Percentiles rank a stretch among this genome's conserved stretches.
Evolutionary conservation across 2,888 invertebrate genomes (phyloP).

Genomic region (Hypsopygia costalis): DNA sequence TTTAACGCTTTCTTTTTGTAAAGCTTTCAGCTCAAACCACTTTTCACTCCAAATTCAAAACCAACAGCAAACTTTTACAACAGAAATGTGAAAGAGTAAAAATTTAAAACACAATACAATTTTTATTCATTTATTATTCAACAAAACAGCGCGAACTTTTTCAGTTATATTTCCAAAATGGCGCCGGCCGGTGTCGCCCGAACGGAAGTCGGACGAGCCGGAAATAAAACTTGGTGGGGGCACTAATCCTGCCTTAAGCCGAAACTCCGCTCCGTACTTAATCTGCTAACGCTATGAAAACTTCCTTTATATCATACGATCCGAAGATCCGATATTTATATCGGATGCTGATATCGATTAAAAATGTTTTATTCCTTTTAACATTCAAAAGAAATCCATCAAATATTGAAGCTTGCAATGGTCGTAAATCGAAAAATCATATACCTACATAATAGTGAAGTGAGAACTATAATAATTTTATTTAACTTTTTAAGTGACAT

Average conservation of each 20-base stretch:
- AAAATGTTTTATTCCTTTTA: too few relatives aligned
- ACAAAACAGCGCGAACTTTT: background rate
- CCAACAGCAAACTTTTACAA: too few relatives aligned
- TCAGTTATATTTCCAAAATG: constrained; percentile 2
- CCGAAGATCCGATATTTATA: background rate
- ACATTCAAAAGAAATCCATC: too few relatives aligned
- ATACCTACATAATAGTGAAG: too few relatives aligned
- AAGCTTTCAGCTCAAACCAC: too few relatives aligned
- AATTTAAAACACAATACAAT: background rate
- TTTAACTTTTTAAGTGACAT: too few relatives aligned
- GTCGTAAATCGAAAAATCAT: too few relatives aligned
- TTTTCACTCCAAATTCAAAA: too few relatives aligned
- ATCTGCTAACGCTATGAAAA: constrained; percentile 11
- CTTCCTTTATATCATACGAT: background rate
- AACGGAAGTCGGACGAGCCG: constrained; percentile 17
- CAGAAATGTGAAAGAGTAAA: background rate
- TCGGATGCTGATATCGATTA: constrained; percentile 6
- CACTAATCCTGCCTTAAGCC: constrained; percentile 14
- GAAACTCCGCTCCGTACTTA: constrained; percentile 12
- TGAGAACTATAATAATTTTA: too few relatives aligned
- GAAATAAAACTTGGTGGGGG: constrained; percentile 17
- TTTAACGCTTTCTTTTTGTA: too few relatives aligned
- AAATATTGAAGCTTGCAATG: too few relatives aligned
- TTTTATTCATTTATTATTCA: background rate
- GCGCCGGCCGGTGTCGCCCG: constrained; percentile 3